Percentiles rank a stretch among this genome's conserved stretches.
phyloP scores from a whole-genome alignment of 2,113 vertebrate species.

The Pomatostomus ruficeps region DNA sequence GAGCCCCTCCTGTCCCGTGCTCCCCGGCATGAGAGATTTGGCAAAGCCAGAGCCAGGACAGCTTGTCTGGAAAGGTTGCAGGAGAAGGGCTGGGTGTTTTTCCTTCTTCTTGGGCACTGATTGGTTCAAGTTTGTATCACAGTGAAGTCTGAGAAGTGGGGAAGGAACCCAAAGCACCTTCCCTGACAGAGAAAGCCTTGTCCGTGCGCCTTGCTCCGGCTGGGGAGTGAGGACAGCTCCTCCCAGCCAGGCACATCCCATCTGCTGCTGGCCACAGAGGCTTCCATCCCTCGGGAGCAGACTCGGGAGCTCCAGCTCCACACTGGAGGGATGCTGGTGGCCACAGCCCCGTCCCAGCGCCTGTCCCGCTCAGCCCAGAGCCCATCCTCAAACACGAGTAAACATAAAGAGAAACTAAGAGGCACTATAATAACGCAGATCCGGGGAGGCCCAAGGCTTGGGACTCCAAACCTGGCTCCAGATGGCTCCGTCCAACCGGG shows the following conservation, averaged over 20 bases:
- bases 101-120: conserved; percentile 55
- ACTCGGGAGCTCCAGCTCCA: background rate
- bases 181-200: background rate
- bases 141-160: conserved; percentile 58
- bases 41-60: background rate
- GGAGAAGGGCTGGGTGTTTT: background rate
- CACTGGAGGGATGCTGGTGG: background rate
- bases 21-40: background rate
- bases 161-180: conserved; percentile 15
- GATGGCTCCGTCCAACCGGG: background rate
- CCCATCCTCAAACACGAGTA: conserved; percentile 16
- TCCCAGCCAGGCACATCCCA: background rate
- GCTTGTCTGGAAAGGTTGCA: background rate
- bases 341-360: background rate
- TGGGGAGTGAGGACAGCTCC: background rate
- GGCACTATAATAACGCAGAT: conserved; percentile 44
- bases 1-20: background rate
- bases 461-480: background rate
- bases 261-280: background rate
- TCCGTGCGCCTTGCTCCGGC: accelerated
- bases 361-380: background rate
- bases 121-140: conserved; percentile 60
- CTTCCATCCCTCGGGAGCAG: background rate
- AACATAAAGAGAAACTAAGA: conserved; percentile 45
- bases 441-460: background rate